A percentile compares a stretch with the other conserved stretches of the same genome.
These are phyloP conservation scores for Sturmia bella DNA, from an alignment of 2,888 invertebrate species.

Conservation along the genomic window DNA sequence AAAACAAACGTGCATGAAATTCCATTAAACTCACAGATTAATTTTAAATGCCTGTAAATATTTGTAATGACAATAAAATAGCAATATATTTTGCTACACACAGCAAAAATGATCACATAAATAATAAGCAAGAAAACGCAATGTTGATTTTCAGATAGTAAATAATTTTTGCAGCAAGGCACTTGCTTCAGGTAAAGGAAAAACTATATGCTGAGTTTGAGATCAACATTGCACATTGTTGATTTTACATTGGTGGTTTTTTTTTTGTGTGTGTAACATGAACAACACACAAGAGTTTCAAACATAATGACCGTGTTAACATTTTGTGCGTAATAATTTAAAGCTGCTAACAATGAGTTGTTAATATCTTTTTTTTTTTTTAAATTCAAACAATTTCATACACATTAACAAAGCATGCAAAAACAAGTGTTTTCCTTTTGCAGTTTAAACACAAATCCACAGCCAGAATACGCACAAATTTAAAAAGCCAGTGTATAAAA, in stretches of 20 bases:
- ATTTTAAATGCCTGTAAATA: slow-evolving; percentile 63
- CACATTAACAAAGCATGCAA: slow-evolving; percentile 21
- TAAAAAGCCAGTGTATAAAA: background rate
- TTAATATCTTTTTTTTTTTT: slow-evolving; percentile 46
- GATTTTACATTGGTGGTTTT: no score
- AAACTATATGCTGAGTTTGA: no score
- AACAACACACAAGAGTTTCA: background rate
- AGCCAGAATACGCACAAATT: background rate
- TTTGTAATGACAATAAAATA: slow-evolving; percentile 59
- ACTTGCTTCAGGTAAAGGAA: no score
- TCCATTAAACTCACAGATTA: slow-evolving; percentile 63
- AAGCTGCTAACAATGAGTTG: slow-evolving; percentile 62
- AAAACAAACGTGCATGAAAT: slow-evolving; percentile 48
- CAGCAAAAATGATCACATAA: background rate
- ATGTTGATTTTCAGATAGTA: no score
- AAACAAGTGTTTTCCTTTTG: background rate
- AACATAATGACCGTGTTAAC: slow-evolving; percentile 48
- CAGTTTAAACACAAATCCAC: slow-evolving; percentile 21
- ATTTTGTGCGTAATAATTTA: slow-evolving; percentile 63
- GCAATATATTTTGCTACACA: slow-evolving; percentile 27
- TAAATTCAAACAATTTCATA: slow-evolving; percentile 18
- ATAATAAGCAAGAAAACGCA: background rate
- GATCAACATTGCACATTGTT: no score
- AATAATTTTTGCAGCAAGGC: no score
- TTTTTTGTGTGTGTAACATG: no score